Evolutionary conservation across 2,113 vertebrate species (phyloP).

Genomic region (Lagopus leucura): DNA sequence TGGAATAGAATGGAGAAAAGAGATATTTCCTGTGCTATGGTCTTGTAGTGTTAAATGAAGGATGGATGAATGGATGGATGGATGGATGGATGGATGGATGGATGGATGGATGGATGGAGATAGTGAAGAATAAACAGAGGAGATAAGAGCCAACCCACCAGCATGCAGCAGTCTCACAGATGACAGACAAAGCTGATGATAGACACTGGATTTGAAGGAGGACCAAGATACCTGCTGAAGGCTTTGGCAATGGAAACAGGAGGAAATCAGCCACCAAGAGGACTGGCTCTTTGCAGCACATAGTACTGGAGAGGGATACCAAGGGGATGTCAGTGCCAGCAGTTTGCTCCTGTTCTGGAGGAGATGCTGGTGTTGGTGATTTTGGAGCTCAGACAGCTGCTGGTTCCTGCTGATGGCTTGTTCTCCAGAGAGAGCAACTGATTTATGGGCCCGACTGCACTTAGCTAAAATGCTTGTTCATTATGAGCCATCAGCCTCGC

Average conservation of each 20-base stretch:
- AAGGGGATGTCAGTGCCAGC: neutral
- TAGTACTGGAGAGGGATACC: neutral
- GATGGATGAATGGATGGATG: neutral
- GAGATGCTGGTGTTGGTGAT: neutral
- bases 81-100: neutral
- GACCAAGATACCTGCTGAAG: neutral
- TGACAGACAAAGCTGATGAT: neutral
- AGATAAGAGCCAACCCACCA: neutral
- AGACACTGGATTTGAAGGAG: neutral
- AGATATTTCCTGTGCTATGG: neutral
- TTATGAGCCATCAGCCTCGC: neutral
- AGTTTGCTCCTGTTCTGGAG: neutral
- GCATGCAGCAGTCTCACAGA: neutral
- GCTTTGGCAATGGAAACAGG: neutral
- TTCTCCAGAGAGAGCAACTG: neutral
- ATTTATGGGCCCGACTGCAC: neutral
- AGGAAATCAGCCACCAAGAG: neutral
- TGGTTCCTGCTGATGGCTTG: neutral
- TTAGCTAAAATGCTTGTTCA: neutral
- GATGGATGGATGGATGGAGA: neutral
- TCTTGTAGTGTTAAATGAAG: neutral
- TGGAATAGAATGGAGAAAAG: neutral
- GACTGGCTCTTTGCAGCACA: neutral
- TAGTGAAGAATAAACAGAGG: neutral
- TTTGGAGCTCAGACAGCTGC: neutral